These are phyloP conservation scores for Myxocyprinus asiaticus DNA, from an alignment of 2,113 vertebrate genomes.

Conservation along the genomic window DNA sequence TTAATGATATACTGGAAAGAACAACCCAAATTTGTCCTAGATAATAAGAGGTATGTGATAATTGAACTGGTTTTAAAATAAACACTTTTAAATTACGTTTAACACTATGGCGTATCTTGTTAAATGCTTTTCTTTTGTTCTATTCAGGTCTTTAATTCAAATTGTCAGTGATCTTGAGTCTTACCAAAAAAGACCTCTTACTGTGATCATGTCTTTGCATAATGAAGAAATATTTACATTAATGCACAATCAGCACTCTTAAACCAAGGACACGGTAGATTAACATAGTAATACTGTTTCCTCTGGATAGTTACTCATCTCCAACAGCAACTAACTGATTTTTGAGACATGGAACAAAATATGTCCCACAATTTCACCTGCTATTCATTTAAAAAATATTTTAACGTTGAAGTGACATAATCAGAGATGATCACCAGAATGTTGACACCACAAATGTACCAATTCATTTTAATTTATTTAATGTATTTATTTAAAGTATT, in stretches of 20 bases:
- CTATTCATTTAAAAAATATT: too few relatives aligned
- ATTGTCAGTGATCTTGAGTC: constrained; percentile 2
- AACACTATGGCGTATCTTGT: not conserved
- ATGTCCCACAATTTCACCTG: too few relatives aligned
- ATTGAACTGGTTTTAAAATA: not conserved
- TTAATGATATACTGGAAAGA: constrained; percentile 13
- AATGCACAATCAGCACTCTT: not conserved
- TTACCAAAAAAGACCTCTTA: not conserved
- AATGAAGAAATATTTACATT: not conserved
- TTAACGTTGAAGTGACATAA: too few relatives aligned
- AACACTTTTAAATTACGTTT: not conserved
- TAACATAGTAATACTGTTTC: not conserved
- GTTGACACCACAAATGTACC: too few relatives aligned
- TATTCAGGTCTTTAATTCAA: not conserved
- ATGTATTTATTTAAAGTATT: too few relatives aligned
- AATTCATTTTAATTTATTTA: too few relatives aligned
- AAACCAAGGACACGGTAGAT: not conserved
- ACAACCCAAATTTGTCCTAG: not conserved
- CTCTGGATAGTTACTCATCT: too few relatives aligned
- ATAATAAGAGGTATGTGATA: not conserved
- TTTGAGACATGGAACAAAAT: too few relatives aligned
- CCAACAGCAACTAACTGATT: too few relatives aligned
- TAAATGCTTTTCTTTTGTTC: not conserved
- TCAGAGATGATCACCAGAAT: too few relatives aligned
- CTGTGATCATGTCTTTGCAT: constrained; percentile 15